These are phyloP conservation scores for Gryllus bimaculatus DNA, from an alignment of 1,140 invertebrate species.

Conservation along the genomic window DNA sequence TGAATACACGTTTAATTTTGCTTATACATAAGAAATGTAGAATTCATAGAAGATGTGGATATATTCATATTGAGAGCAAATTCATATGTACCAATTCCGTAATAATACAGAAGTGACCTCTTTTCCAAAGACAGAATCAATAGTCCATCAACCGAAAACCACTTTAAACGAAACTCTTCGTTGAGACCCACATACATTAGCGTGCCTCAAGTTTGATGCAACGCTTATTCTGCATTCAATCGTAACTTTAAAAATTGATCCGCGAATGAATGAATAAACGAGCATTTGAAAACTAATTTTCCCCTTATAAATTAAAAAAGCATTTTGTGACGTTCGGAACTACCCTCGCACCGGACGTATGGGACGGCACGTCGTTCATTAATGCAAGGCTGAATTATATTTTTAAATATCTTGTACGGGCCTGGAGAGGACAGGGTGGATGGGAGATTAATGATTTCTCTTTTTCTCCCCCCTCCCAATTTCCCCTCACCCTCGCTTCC, in stretches of 20 bases:
- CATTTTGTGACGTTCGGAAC: background rate
- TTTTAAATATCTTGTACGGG: background rate
- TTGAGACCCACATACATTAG: too few relatives aligned
- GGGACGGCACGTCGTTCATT: background rate
- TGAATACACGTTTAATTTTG: too few relatives aligned
- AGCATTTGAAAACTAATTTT: background rate
- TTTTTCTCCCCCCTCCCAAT: background rate
- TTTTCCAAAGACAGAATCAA: too few relatives aligned
- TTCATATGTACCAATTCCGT: too few relatives aligned
- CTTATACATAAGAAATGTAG: too few relatives aligned
- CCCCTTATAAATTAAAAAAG: background rate
- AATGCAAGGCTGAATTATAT: slow-evolving; percentile 1
- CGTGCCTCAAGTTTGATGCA: background rate
- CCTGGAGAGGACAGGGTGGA: background rate
- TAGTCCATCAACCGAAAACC: too few relatives aligned
- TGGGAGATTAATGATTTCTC: slow-evolving; percentile 1
- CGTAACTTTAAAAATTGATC: background rate
- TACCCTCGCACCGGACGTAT: background rate
- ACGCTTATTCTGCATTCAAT: background rate
- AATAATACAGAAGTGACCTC: too few relatives aligned
- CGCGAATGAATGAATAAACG: background rate
- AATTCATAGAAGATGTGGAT: too few relatives aligned
- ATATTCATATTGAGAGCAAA: too few relatives aligned
- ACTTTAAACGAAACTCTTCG: too few relatives aligned
- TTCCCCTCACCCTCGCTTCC: background rate